Evolutionary conservation across 2,797 vertebrate genomes (phyloP).

Genomic region (Galagoides demidoff): DNA sequence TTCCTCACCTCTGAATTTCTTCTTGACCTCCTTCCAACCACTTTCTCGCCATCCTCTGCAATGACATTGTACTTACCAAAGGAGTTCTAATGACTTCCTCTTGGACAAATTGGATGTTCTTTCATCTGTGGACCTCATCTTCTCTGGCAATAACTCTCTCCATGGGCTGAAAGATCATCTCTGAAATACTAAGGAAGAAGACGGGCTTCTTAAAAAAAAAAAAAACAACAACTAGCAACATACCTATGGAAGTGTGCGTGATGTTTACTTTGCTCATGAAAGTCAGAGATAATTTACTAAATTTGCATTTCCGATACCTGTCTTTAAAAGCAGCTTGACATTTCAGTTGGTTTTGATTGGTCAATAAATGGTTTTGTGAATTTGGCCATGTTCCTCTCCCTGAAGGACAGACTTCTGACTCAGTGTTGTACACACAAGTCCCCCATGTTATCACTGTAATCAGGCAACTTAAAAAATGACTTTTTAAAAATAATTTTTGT

Average conservation of each 20-base stretch:
- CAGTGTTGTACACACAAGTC: neutral
- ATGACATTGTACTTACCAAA: constrained; percentile 55
- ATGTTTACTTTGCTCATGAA: constrained; percentile 31
- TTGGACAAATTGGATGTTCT: constrained; percentile 64
- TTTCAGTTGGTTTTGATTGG: constrained; percentile 28
- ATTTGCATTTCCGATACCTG: neutral
- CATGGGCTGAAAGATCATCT: constrained; percentile 41
- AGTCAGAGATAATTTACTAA: neutral
- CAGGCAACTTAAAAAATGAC: constrained; percentile 17
- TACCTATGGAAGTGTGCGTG: neutral
- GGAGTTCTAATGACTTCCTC: constrained; percentile 67
- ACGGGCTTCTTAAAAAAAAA: neutral
- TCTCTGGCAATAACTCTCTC: constrained; percentile 56
- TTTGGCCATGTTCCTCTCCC: neutral
- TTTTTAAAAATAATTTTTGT: neutral
- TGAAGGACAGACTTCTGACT: neutral
- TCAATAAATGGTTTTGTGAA: neutral
- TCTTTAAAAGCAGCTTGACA: neutral
- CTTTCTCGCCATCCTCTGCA: constrained; percentile 37
- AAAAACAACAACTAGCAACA: neutral
- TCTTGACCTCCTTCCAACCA: constrained; percentile 45
- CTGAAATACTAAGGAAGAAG: constrained; percentile 63
- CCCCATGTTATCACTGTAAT: neutral
- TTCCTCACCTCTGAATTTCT: constrained; percentile 57
- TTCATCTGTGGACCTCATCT: constrained; percentile 53